phyloP scores from a whole-genome alignment of 2,113 vertebrate genomes.

The Irena cyanogastra region DNA sequence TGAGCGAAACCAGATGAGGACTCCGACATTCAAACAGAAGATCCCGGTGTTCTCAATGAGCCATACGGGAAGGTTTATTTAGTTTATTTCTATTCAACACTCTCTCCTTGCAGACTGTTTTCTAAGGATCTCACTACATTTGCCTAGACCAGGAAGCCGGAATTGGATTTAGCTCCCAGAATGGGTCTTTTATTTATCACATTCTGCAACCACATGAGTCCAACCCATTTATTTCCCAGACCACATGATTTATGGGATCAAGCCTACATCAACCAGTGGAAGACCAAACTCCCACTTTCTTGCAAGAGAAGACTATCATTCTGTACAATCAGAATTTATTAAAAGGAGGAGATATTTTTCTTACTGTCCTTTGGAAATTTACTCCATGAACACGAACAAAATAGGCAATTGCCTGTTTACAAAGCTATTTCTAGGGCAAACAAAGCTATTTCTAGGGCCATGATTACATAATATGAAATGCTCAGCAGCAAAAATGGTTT shows the following conservation, averaged over 20 bases:
- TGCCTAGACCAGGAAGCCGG: slow-evolving; percentile 30
- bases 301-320: slow-evolving; percentile 12
- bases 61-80: slow-evolving; percentile 36
- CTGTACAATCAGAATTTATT: background rate
- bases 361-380: background rate
- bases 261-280: background rate
- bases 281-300: slow-evolving; percentile 16
- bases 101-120: background rate
- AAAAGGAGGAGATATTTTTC: background rate
- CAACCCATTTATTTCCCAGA: slow-evolving; percentile 3
- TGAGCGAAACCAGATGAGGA: slow-evolving; percentile 36
- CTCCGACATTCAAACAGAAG: slow-evolving; percentile 8
- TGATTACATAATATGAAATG: background rate
- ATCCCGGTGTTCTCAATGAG: slow-evolving; percentile 44
- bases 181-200: slow-evolving; percentile 14
- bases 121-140: slow-evolving; percentile 28
- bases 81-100: slow-evolving; percentile 37
- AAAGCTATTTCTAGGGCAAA: background rate
- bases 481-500: background rate
- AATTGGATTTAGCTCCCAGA: slow-evolving; percentile 55
- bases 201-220: background rate
- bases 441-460: background rate
- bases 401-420: background rate
- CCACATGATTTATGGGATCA: slow-evolving; percentile 40
- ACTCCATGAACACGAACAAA: background rate